phyloP scores from a whole-genome alignment of 2,113 vertebrate species.

The Onychostruthus taczanowskii region DNA sequence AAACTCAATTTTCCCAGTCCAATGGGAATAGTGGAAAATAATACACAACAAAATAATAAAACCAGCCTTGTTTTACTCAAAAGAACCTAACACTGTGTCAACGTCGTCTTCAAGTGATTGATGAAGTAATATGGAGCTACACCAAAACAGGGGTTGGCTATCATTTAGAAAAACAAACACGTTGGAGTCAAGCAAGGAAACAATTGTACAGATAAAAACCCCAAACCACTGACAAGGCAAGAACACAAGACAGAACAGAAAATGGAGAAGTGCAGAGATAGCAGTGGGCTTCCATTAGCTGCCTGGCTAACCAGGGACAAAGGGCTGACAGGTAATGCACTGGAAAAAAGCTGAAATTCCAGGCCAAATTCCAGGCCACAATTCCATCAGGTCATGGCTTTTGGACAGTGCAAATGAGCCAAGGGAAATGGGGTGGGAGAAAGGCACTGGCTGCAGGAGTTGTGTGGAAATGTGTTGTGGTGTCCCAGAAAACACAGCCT shows the following conservation, averaged over 20 bases:
- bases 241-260: background rate
- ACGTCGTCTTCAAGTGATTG: constrained; percentile 28
- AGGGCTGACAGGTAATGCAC: background rate
- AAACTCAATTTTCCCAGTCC: constrained; percentile 49
- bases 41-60: constrained; percentile 56
- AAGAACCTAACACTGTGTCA: constrained; percentile 48
- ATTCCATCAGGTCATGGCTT: background rate
- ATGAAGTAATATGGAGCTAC: constrained; percentile 44
- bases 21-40: constrained; percentile 35
- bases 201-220: constrained; percentile 1
- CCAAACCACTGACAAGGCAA: background rate
- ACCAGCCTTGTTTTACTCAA: constrained; percentile 35
- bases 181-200: background rate
- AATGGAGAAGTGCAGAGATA: background rate
- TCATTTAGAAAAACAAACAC: constrained; percentile 26
- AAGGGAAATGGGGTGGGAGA: background rate
- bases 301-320: background rate
- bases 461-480: rapidly evolving
- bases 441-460: background rate
- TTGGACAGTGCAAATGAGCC: background rate
- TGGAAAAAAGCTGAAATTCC: background rate
- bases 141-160: background rate
- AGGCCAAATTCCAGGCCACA: background rate
- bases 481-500: rapidly evolving
- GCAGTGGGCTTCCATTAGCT: background rate